Percentiles rank a stretch among this genome's conserved stretches.
Evolutionary conservation across 2,113 vertebrate species (phyloP).

Genomic region (Pelecanus crispus): DNA sequence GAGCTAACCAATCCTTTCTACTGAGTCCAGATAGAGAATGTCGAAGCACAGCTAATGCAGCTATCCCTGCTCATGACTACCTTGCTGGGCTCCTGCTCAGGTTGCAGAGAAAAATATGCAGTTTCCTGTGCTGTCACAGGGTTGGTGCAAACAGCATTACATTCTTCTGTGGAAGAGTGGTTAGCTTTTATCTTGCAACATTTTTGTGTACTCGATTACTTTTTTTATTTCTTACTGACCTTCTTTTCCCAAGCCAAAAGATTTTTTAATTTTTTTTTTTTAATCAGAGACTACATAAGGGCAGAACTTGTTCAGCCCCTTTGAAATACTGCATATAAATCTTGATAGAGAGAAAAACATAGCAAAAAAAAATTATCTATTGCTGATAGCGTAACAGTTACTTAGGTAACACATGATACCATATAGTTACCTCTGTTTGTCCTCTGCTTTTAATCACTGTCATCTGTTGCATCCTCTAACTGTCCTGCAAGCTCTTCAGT

Average conservation of each 20-base stretch:
- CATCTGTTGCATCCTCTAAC: background rate
- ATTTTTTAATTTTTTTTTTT: background rate
- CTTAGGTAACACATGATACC: background rate
- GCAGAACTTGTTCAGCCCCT: background rate
- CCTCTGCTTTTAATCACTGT: background rate
- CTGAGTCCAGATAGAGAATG: background rate
- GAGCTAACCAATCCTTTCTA: too few species aligned
- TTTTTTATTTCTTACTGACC: background rate
- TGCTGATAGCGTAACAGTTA: background rate
- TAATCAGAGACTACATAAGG: background rate
- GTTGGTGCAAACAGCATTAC: background rate
- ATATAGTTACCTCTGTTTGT: background rate
- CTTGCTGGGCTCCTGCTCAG: background rate
- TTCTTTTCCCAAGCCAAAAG: background rate
- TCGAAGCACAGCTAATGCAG: background rate
- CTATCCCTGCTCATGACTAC: background rate
- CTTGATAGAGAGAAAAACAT: background rate
- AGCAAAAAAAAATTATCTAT: background rate
- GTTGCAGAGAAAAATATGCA: background rate
- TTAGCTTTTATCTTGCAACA: background rate
- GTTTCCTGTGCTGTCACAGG: background rate
- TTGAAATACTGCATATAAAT: background rate
- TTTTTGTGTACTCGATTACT: background rate
- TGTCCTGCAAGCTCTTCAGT: background rate
- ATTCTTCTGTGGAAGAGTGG: background rate